Conservation (phyloP, 2,113 vertebrate genomes). For the Tupaia chinensis region DNA sequence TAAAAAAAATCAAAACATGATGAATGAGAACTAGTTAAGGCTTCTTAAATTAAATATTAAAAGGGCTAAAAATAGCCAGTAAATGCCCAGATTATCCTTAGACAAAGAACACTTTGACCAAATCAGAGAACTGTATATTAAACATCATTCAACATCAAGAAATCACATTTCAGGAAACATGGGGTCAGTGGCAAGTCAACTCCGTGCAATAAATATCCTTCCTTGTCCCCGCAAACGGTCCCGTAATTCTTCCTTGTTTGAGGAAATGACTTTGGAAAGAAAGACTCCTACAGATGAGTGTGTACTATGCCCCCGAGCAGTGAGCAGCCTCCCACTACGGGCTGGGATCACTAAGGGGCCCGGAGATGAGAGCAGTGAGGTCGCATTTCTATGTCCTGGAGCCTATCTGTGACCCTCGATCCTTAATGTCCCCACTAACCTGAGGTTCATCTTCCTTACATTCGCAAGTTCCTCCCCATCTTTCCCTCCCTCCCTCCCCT, state of each 20-base stretch:
- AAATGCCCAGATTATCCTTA: not conserved
- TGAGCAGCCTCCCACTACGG: not conserved
- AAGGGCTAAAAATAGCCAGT: not conserved
- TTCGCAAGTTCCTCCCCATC: not conserved
- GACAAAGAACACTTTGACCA: not conserved
- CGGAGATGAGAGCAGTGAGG: not conserved
- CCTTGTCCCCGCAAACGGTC: not conserved
- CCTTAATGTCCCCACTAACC: not conserved
- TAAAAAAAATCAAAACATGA: not conserved
- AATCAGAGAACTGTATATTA: not conserved
- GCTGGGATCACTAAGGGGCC: not conserved
- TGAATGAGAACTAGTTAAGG: not conserved
- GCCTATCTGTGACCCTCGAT: not conserved
- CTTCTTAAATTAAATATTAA: constrained; percentile 23
- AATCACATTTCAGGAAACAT: constrained; percentile 20
- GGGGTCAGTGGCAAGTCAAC: not conserved
- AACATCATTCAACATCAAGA: not conserved
- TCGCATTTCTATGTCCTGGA: not conserved
- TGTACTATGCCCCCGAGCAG: not conserved
- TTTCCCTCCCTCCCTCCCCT: not conserved
- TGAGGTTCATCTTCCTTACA: not conserved
- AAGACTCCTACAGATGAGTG: not conserved
- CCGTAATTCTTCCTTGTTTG: not conserved
- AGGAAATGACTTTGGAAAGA: not conserved
- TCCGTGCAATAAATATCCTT: not conserved